Percentiles rank a stretch among this genome's conserved stretches.
These are phyloP conservation scores for Zoanthus sansibaricus DNA, from an alignment of 92 coral and sea anemone genomes.

Conservation along the genomic window DNA sequence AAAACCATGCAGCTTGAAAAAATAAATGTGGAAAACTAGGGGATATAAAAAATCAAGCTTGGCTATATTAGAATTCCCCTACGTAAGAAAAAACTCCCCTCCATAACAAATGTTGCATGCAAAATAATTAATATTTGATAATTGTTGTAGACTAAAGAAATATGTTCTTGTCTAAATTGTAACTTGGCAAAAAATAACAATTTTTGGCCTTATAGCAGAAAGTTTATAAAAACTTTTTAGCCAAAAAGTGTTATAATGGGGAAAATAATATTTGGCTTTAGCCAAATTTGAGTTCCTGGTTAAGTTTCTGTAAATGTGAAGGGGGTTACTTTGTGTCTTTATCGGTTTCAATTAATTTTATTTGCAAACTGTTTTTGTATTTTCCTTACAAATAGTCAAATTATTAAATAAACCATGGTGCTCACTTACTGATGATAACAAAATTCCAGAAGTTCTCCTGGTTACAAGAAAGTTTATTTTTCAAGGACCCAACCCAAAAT, in stretches of 20 bases:
- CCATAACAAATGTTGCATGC: conserved; percentile 12
- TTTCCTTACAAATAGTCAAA: conserved; percentile 2
- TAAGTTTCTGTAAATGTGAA: not conserved
- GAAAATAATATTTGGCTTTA: too few species aligned
- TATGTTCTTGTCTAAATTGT: too few species aligned
- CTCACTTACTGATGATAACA: not conserved
- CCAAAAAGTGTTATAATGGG: too few species aligned
- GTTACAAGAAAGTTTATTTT: conserved; percentile 5
- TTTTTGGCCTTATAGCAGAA: too few species aligned
- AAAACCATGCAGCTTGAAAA: not conserved
- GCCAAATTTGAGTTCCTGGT: too few species aligned
- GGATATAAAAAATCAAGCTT: not conserved
- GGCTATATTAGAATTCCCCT: conserved; percentile 8
- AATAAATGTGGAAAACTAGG: conserved; percentile 1
- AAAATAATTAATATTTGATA: not conserved
- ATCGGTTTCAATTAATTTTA: not conserved
- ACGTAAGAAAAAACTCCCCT: conserved; percentile 3
- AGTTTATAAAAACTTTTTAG: too few species aligned
- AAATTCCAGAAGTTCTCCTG: not conserved
- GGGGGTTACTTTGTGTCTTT: not conserved
- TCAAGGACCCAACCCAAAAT: not conserved
- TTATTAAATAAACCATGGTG: conserved; percentile 13
- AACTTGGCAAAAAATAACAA: too few species aligned
- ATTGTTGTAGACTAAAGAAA: not conserved
- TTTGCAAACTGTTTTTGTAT: conserved; percentile 12